phyloP scores from a whole-genome alignment of 2,113 vertebrate species.

The Erythrocebus patas region DNA sequence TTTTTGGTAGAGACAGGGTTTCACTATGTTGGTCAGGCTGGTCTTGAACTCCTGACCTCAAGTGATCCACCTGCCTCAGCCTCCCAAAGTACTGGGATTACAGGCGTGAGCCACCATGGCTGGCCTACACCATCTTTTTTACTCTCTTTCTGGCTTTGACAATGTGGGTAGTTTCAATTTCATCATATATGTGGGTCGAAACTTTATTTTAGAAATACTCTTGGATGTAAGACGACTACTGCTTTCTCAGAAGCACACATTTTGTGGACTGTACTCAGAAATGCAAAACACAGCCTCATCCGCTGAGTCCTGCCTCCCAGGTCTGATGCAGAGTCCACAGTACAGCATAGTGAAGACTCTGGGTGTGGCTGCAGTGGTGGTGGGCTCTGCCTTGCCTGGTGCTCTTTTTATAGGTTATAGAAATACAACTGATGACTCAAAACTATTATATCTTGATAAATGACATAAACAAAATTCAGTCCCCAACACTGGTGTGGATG shows the following conservation, averaged over 20 bases:
- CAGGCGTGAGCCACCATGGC: background rate
- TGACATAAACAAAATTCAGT: background rate
- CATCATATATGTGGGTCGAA: background rate
- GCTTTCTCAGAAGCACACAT: background rate
- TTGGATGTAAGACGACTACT: background rate
- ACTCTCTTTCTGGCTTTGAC: background rate
- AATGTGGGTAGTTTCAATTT: background rate
- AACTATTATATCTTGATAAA: background rate
- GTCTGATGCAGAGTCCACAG: background rate
- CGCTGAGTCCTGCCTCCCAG: background rate
- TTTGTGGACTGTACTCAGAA: background rate
- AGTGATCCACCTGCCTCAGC: too few species aligned
- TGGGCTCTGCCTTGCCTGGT: too few species aligned
- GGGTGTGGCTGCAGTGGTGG: background rate
- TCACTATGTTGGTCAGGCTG: too few species aligned
- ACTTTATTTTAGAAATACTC: constrained; percentile 2
- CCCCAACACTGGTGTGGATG: background rate
- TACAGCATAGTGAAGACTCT: background rate
- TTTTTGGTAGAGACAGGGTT: too few species aligned
- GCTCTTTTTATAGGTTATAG: background rate
- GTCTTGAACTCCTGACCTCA: too few species aligned
- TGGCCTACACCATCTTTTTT: background rate
- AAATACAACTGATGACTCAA: background rate
- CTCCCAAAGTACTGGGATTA: too few species aligned
- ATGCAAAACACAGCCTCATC: background rate